phyloP scores from a whole-genome alignment of 1,140 invertebrate species.

The Cherax destructor region DNA sequence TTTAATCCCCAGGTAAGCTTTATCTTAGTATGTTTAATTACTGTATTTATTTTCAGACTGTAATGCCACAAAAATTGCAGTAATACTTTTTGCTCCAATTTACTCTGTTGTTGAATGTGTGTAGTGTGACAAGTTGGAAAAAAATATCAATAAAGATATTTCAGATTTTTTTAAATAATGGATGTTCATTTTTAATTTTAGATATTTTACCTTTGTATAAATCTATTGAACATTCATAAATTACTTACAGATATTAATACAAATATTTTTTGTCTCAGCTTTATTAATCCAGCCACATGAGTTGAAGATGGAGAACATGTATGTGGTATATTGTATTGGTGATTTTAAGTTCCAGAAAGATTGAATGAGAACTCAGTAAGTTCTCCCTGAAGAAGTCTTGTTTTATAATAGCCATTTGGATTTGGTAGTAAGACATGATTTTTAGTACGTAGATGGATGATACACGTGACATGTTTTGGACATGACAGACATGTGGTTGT shows the following conservation, averaged over 20 bases:
- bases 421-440: not conserved
- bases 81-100: not conserved
- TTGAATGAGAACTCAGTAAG: not conserved
- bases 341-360: not conserved
- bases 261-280: not conserved
- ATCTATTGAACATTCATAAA: not conserved
- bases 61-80: not conserved
- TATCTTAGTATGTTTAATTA: not conserved
- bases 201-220: not conserved
- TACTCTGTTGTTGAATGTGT: slow-evolving; percentile 4
- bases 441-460: not conserved
- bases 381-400: not conserved
- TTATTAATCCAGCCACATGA: not conserved
- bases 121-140: not conserved
- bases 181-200: not conserved
- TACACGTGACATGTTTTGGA: not conserved
- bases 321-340: not conserved
- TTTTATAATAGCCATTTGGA: not conserved
- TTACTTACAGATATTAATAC: slow-evolving; percentile 2
- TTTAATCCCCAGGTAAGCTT: slow-evolving; percentile 4
- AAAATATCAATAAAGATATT: not conserved
- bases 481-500: not conserved
- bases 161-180: not conserved
- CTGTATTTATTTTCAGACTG: slow-evolving; percentile 8
- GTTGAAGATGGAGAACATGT: not conserved